Evolutionary conservation across 2,888 invertebrate species (phyloP).

Genomic region (Noctua janthe): DNA sequence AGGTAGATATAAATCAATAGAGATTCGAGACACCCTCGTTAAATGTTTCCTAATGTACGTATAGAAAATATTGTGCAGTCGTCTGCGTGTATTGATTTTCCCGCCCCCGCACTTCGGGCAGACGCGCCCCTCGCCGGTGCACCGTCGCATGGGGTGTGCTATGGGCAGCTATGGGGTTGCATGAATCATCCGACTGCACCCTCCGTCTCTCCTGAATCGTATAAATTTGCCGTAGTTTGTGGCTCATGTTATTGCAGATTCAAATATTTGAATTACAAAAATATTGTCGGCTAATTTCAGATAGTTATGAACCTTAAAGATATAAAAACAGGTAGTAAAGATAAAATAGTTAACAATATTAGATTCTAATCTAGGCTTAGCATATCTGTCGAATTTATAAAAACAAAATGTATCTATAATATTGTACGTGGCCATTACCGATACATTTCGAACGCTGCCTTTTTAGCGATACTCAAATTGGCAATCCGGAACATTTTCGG

Average conservation of each 20-base stretch:
- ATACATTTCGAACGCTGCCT: conserved; percentile 40
- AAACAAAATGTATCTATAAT: conserved; percentile 18
- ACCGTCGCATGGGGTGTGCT: conserved; percentile 56
- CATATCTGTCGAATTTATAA: conserved; percentile 36
- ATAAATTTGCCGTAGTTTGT: conserved; percentile 39
- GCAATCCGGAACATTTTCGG: conserved; percentile 57
- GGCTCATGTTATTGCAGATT: conserved; percentile 29
- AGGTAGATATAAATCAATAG: conserved; percentile 59
- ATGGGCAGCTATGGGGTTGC: conserved; percentile 60
- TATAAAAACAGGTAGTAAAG: conserved; percentile 34
- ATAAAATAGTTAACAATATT: conserved; percentile 29
- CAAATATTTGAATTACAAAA: conserved; percentile 7
- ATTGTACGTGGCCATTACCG: conserved; percentile 28
- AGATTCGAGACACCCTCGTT: conserved; percentile 59
- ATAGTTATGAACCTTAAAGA: conserved; percentile 7
- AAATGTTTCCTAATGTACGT: conserved; percentile 61
- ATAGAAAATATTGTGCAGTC: conserved; percentile 62
- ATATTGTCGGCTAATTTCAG: neutral
- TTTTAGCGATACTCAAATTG: conserved; percentile 56
- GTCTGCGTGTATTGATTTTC: conserved; percentile 73
- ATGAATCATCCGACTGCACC: conserved; percentile 67
- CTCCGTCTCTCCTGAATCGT: conserved; percentile 51
- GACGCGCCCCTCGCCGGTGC: conserved; percentile 37
- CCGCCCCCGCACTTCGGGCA: conserved; percentile 35
- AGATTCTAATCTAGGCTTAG: conserved; percentile 38